Base-by-base conservation (phyloP, 1,140 invertebrate genomes). In the Aphis gossypii region DNA sequence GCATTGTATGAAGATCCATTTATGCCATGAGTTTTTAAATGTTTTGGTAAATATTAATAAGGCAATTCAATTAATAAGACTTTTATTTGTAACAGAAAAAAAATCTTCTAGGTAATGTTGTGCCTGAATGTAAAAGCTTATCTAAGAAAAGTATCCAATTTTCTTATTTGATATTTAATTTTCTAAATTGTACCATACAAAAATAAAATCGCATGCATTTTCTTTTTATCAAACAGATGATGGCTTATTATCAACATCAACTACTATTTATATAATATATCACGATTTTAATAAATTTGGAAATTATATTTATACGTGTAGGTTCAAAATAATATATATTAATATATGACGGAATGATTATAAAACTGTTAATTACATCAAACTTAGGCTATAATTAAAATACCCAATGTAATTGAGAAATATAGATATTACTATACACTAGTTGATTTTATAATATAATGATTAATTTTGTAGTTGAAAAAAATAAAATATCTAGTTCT, bases 1-100 rank as follows among this genome's bases (percentile, higher is more conserved):
- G 2, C 38, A 41, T 41, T 41, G 38, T 41, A 41, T 41, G 38
- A 41, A 41, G 38, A 41, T 41, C 38, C 0, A 25, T 88, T 48
- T n/a, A 6, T 48, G 2, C 30, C 21, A 51, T 35, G 20, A 51
- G 48, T 21, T 20, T n/a, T 20, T 6, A 11, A 51, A n/a, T 88
- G 3, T 88, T 46, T 87, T 20, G 46, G 18, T 46, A 46, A 38
- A 2, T 0, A n/a, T 51, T 83, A n/a, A 48, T 18, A 38, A 8
- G 20, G 9, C 14, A 83, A 92, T 92, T 92, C 51, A 51, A 44
- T 92, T 92, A 38, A 92, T 83, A 51, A 25, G n/a, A 38, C 44
- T 82, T 92, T 4, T 18, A 35, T 48, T 46, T 76, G 18, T 25
- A 92, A 38, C 30, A 38, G 2, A 60, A 68, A 21, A 44, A 92